A percentile compares a stretch with the other conserved stretches of the same genome.
Evolutionary conservation across 2,888 invertebrate species (phyloP).

Genomic region (Tuberolachnus salignus): DNA sequence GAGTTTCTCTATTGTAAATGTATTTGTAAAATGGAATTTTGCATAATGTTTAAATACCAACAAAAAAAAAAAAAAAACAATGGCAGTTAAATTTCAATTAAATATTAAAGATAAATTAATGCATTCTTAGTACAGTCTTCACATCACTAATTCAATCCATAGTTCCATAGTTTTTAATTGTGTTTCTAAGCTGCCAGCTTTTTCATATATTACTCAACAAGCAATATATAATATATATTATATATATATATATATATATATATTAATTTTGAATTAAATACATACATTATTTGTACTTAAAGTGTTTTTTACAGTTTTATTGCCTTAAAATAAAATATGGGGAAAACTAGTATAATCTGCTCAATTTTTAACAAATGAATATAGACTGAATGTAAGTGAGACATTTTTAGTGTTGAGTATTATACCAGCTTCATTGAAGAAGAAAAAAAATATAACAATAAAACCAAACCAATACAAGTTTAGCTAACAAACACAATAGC

Average conservation of each 20-base stretch:
- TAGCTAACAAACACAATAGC: too few relatives aligned
- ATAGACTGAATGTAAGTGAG: slow-evolving; percentile 42
- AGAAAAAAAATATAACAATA: too few relatives aligned
- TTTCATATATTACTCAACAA: not conserved
- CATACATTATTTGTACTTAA: not conserved
- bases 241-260: not conserved
- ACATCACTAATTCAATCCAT: slow-evolving; percentile 4
- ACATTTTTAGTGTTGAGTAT: not conserved
- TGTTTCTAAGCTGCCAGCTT: too few relatives aligned
- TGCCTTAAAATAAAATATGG: not conserved
- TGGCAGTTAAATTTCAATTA: not conserved
- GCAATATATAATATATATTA: not conserved
- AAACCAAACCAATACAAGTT: too few relatives aligned
- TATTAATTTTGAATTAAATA: not conserved
- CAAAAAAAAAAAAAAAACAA: not conserved
- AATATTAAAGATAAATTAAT: slow-evolving; percentile 1
- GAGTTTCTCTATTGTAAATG: not conserved
- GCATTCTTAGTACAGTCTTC: not conserved
- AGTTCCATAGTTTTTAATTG: not conserved
- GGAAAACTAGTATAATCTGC: slow-evolving; percentile 28
- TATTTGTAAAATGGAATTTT: slow-evolving; percentile 5
- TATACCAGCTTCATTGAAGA: not conserved
- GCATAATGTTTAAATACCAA: not conserved
- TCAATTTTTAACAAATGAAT: slow-evolving; percentile 42
- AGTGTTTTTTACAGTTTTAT: not conserved